phyloP scores from a whole-genome alignment of 2,888 invertebrate species.

The Nephrocerus scutellatus region DNA sequence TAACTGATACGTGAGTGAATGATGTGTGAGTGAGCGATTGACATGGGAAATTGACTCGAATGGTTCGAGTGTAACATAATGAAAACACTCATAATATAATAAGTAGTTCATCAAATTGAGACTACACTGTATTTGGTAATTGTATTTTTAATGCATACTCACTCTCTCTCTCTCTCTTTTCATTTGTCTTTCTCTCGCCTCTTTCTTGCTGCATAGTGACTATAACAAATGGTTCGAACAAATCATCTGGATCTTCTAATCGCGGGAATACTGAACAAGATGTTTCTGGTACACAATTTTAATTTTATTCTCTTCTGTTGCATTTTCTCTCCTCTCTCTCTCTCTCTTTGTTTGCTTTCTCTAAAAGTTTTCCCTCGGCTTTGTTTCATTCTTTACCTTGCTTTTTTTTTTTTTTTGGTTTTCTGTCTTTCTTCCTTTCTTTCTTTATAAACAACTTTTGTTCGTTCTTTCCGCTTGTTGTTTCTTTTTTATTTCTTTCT shows the following conservation, averaged over 20 bases:
- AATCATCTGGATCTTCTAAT: constrained; percentile 48
- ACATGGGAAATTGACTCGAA: no score
- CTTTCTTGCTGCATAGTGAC: constrained; percentile 29
- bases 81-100: no score
- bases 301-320: constrained; percentile 15
- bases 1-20: no score
- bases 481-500: constrained; percentile 4
- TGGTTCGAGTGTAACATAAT: no score
- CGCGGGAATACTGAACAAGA: constrained; percentile 48
- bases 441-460: no score
- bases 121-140: background rate
- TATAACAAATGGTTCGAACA: constrained; percentile 47
- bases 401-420: background rate
- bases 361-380: background rate
- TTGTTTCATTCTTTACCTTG: background rate
- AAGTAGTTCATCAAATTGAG: background rate
- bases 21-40: no score
- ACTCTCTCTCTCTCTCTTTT: background rate
- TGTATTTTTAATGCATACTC: background rate
- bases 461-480: constrained; percentile 49
- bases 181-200: background rate
- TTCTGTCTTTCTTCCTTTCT: constrained; percentile 4
- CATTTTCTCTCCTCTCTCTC: constrained; percentile 9
- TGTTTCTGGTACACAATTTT: constrained; percentile 37
- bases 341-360: constrained; percentile 3